Conservation (phyloP, 1,140 invertebrate species). For the Apis laboriosa region DNA sequence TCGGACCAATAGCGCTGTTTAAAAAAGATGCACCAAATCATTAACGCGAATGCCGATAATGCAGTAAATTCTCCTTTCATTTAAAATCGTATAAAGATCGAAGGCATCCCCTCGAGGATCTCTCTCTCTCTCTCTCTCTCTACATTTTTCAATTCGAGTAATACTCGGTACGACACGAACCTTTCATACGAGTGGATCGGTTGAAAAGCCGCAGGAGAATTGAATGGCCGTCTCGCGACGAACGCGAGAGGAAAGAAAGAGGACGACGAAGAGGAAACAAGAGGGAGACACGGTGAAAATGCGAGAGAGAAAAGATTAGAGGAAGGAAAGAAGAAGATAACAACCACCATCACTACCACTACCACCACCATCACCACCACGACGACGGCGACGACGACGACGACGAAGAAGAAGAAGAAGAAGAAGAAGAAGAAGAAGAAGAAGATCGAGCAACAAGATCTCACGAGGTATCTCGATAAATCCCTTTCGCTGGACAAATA, state of each 20-base stretch:
- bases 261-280: constrained; percentile 25
- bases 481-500: constrained; percentile 79
- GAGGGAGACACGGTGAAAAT: constrained; percentile 21
- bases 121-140: too few relatives aligned
- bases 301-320: neutral
- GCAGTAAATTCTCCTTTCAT: neutral
- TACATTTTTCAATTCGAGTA: constrained; percentile 21
- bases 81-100: neutral
- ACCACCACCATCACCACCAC: constrained; percentile 20
- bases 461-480: constrained; percentile 79
- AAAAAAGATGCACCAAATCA: too few relatives aligned
- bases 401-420: constrained; percentile 17
- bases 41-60: too few relatives aligned
- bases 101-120: too few relatives aligned
- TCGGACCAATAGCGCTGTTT: too few relatives aligned
- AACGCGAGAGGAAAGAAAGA: constrained; percentile 24
- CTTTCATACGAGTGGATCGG: constrained; percentile 16
- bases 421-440: constrained; percentile 49
- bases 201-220: constrained; percentile 30
- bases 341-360: constrained; percentile 21
- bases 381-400: constrained; percentile 24
- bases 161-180: constrained; percentile 17
- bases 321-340: constrained; percentile 32
- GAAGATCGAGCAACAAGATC: constrained; percentile 73
- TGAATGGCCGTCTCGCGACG: constrained; percentile 33